Evolutionary conservation across 2,888 invertebrate species (phyloP).

Genomic region (Cantharis rufa): DNA sequence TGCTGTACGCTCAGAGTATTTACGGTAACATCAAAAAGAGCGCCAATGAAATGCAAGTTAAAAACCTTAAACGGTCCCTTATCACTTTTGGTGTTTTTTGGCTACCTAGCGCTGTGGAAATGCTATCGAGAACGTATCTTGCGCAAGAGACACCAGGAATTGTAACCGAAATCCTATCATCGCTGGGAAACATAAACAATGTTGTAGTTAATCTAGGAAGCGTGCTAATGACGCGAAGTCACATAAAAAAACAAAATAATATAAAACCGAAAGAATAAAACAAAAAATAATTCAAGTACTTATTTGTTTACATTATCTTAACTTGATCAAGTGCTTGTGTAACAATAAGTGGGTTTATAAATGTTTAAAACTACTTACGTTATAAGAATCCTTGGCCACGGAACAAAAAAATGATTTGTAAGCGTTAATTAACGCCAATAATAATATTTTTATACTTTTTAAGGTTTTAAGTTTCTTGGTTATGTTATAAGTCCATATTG

Average conservation of each 20-base stretch:
- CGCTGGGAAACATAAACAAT: slow-evolving; percentile 42
- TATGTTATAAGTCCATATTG: not conserved
- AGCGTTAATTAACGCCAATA: not conserved
- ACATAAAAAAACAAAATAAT: not conserved
- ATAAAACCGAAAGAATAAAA: not conserved
- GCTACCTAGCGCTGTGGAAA: slow-evolving; percentile 48
- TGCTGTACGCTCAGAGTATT: slow-evolving; percentile 45
- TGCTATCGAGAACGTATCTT: slow-evolving; percentile 46
- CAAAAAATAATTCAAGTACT: not conserved
- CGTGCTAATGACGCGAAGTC: slow-evolving; percentile 20
- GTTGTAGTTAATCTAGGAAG: slow-evolving; percentile 37
- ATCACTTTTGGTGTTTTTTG: slow-evolving; percentile 44
- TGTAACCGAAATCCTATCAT: slow-evolving; percentile 42
- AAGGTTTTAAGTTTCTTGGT: not conserved
- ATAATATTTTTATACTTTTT: not conserved
- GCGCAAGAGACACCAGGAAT: slow-evolving; percentile 37
- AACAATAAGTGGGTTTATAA: not conserved
- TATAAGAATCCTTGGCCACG: not conserved
- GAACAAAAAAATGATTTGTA: not conserved
- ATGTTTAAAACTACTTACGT: not conserved
- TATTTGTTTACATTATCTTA: not conserved
- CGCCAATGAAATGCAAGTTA: slow-evolving; percentile 17
- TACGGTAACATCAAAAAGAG: slow-evolving; percentile 36
- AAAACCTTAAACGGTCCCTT: slow-evolving; percentile 38
- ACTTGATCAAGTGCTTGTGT: not conserved